phyloP scores from a whole-genome alignment of 2,888 invertebrate species.

The Pandemis heparana region DNA sequence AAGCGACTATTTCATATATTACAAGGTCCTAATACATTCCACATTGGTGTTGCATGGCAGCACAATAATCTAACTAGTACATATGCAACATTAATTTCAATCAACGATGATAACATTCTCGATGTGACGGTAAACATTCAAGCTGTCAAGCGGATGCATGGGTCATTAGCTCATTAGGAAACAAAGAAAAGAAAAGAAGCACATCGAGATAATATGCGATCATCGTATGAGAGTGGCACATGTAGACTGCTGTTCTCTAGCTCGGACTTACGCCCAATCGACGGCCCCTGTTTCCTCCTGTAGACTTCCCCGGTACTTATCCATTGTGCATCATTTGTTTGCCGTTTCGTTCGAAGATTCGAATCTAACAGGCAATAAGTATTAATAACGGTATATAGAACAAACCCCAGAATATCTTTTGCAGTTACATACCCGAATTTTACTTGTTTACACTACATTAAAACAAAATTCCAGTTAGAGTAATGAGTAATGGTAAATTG shows the following conservation, averaged over 20 bases:
- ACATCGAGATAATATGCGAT: conserved; percentile 80
- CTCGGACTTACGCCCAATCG: conserved; percentile 87
- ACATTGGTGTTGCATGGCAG: conserved; percentile 60
- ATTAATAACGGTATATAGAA: conserved; percentile 33
- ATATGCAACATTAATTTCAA: conserved; percentile 49
- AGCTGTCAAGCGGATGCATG: conserved; percentile 81
- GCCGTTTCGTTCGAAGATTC: conserved; percentile 77
- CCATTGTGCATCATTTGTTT: conserved; percentile 75
- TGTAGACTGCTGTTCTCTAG: conserved; percentile 53
- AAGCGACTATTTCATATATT: conserved; percentile 66
- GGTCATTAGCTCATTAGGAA: conserved; percentile 46
- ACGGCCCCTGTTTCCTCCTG: conserved; percentile 87
- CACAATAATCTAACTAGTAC: conserved; percentile 56
- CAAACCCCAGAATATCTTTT: neutral
- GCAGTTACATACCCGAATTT: conserved; percentile 8
- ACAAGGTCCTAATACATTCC: conserved; percentile 74
- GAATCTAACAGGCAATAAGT: conserved; percentile 60
- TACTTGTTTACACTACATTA: conserved; percentile 14
- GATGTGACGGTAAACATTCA: conserved; percentile 74
- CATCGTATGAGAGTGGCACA: conserved; percentile 71
- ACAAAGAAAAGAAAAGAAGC: conserved; percentile 71
- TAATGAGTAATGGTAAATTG: conserved; percentile 41
- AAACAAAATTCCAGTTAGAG: conserved; percentile 5
- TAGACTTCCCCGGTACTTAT: conserved; percentile 80
- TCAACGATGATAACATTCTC: conserved; percentile 82